These are phyloP conservation scores for Linyphia triangularis DNA, from an alignment of 2,888 invertebrate genomes.

Conservation along the genomic window DNA sequence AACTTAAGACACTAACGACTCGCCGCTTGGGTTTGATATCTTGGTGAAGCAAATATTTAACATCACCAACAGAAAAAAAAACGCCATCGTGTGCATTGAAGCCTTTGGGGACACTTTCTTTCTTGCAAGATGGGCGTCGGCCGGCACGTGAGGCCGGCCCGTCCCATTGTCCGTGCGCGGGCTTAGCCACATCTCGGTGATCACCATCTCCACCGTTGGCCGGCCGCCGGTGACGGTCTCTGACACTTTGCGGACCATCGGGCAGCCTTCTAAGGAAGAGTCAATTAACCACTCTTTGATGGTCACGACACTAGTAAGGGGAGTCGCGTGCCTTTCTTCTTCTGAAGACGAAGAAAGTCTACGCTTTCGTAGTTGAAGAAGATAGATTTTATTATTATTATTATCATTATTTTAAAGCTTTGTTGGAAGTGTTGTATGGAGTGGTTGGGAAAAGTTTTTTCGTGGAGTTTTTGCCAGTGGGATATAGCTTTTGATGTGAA, in stretches of 20 bases:
- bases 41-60: too few species aligned
- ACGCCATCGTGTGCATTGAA: not conserved
- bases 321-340: not conserved
- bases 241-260: conserved; percentile 74
- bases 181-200: conserved; percentile 74
- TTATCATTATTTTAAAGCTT: too few species aligned
- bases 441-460: too few species aligned
- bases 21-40: too few species aligned
- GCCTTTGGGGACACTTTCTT: conserved; percentile 3
- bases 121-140: conserved; percentile 34
- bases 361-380: too few species aligned
- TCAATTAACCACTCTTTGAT: conserved; percentile 41
- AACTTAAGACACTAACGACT: too few species aligned
- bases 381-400: too few species aligned
- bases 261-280: conserved; percentile 53
- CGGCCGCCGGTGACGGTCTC: conserved; percentile 73
- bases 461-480: too few species aligned
- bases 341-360: too few species aligned
- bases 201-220: conserved; percentile 70
- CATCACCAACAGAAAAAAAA: not conserved
- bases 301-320: conserved; percentile 30
- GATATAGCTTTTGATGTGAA: too few species aligned
- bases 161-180: conserved; percentile 62
- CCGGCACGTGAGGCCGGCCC: conserved; percentile 39
- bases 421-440: too few species aligned